Percentiles rank a stretch among this genome's conserved stretches.
Evolutionary conservation across 30 jellyfish, hydroid and myxozoan species (phyloP).

Genomic region (Morbakka virulenta): DNA sequence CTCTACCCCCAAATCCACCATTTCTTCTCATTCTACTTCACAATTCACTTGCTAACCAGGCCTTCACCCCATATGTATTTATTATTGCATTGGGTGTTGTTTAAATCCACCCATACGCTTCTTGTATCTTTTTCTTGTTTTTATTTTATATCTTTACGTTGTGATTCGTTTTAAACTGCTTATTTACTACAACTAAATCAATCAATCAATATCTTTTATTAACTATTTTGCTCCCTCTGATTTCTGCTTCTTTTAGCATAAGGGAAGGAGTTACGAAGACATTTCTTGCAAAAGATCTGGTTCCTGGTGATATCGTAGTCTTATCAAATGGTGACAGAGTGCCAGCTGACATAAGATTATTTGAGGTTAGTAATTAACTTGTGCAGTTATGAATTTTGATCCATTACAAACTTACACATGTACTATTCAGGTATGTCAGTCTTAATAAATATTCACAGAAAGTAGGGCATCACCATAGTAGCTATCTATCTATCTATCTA

Average conservation of each 20-base stretch:
- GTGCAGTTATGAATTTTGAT: no score
- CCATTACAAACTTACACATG: no score
- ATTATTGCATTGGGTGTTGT: no score
- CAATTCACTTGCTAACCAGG: no score
- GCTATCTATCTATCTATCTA: no score
- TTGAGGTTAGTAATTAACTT: constrained; percentile 76
- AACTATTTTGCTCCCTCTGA: neutral
- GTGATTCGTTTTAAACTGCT: neutral
- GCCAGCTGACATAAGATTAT: constrained; percentile 85
- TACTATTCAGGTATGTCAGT: no score
- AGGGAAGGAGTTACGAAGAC: constrained; percentile 76
- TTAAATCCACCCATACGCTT: no score
- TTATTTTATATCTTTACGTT: neutral
- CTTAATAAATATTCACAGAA: no score
- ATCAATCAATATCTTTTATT: neutral
- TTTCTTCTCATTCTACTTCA: no score
- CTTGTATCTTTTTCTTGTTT: neutral
- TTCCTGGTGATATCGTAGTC: constrained; percentile 84
- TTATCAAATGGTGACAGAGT: constrained; percentile 86
- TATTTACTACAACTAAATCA: neutral
- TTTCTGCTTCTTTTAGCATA: constrained; percentile 29
- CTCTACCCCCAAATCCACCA: no score
- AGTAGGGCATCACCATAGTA: no score
- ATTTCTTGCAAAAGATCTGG: constrained; percentile 80
- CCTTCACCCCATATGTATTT: no score